Percentiles rank a stretch among this genome's conserved stretches.
Conservation (phyloP, 2,113 vertebrate genomes). For the Lycaon pictus region DNA sequence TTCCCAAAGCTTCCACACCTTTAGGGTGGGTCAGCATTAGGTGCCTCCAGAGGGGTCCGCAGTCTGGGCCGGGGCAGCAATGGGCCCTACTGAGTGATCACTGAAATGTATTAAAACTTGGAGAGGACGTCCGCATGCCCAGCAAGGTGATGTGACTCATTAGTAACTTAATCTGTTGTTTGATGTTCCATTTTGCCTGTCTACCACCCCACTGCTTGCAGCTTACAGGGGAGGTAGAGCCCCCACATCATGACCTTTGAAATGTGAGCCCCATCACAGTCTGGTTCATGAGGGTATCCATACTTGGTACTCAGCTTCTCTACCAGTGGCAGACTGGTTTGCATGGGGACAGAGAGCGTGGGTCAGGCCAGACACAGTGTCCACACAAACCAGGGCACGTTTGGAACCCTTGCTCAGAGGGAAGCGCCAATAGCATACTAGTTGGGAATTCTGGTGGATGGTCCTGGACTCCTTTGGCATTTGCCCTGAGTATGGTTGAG, state of each 20-base stretch:
- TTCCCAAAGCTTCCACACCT: not conserved
- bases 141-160: not conserved
- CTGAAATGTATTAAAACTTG: not conserved
- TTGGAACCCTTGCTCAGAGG: not conserved
- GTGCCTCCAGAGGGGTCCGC: not conserved
- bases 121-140: accelerated
- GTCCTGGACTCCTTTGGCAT: not conserved
- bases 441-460: accelerated
- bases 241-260: not conserved
- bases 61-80: not conserved
- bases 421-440: accelerated
- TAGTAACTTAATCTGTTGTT: not conserved
- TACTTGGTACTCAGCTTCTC: not conserved
- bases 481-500: not conserved
- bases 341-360: not conserved
- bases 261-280: not conserved
- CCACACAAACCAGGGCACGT: not conserved
- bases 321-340: not conserved
- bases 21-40: not conserved
- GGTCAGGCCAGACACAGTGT: not conserved
- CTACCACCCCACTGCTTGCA: not conserved
- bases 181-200: accelerated
- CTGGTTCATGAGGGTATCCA: not conserved
- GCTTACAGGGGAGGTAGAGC: not conserved
- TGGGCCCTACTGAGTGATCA: not conserved